Evolutionary conservation across 2,888 invertebrate genomes (phyloP), one percentile per base, ranked within the genome.

Genomic region (Oxytorus armatus): DNA sequence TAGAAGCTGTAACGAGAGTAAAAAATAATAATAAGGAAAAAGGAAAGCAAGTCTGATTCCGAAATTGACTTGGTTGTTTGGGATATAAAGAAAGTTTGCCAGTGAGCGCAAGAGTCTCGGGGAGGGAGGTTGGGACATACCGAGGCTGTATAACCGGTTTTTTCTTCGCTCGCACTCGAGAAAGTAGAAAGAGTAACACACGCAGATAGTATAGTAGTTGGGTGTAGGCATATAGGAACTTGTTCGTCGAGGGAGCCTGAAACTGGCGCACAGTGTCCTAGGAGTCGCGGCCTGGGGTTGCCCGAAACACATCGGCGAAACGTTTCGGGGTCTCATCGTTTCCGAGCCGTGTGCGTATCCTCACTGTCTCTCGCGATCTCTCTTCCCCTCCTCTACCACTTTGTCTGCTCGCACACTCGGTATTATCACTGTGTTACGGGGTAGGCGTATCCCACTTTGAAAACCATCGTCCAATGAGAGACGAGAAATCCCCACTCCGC

Each of bases 361-460:
- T 39, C 59, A 74, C 74, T 72, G 68, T 49, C 63, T 49, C 63
- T 36, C 72, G 14, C 68, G 59, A 39, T 36, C 53, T 25, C 16
- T 47, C n/a, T n/a, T n/a, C n/a, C 39, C 39, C 51, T 14, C 8
- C 53, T 73, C 61, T n/a, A n/a, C n/a, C n/a, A n/a, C n/a, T 63
- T 14, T 14, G 63, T 51, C 57, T 5, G 59, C 39, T 44, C 39
- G 42, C 21, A 21, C 36, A 36, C 61, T 66, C 36, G 33, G 21
- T 53, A 29, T 47, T 76, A 76, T 66, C 66, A 70, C 75, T 55
- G 74, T 75, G 65, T 86, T 85, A 85, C 85, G 87, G 42, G 85
- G 90, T 90, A 88, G 90, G 90, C 90, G 90, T 2, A 88, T 88
- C 85, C 90, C 88, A 68, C 82, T 73, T 77, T 81, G 81, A 79